Evolutionary conservation across 2,797 vertebrate genomes (phyloP), one percentile per base, ranked within the genome.

Genomic region (Siniperca scherzeri): DNA sequence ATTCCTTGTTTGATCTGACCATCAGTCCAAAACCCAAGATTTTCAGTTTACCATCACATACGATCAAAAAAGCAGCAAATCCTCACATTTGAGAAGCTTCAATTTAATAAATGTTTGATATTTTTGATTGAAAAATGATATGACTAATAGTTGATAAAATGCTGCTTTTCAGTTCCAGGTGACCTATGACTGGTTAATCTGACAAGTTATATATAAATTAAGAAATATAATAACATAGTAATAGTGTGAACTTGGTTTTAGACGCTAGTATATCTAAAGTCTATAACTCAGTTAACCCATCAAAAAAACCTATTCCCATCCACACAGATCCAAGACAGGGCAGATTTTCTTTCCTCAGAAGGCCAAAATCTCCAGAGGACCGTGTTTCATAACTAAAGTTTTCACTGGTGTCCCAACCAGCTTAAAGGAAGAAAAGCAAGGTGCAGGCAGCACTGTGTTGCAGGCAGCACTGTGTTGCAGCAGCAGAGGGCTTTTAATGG

Each of bases 401-500:
- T 71, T 57, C 61, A 64, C 40, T 80, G 33, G 52, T 2, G 38
- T 48, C 25, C 17, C 44, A 12, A 21, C 2, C 19, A 36, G 40
- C 67, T 74, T 16, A 30, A 61, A 61, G 44, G 4, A 53, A 59
- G 48, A 75, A 46, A 30, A 56, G n/a, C 7, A 36, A 60, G 16
- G 65, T 56, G 40, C 55, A 61, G 59, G 64, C 67, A 70, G 59
- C 27, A 5, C 59, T 8, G 38, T 25, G 50, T 48, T 36, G 75
- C 82, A 17, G n/a, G 67, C 62, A 67, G 56, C 50, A 59, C n/a
- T 8, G 38, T 25, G 50, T 48, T 36, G 75, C 82, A 17, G 67
- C 62, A 67, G 56, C 50, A 59, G 12, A 11, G 42, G 42, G 77
- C 38, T 72, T 76, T 78, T 48, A 89, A 72, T 50, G 3, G 42